Evolutionary conservation across 2,888 invertebrate species (phyloP).

Genomic region (Tetramorium bicarinatum): DNA sequence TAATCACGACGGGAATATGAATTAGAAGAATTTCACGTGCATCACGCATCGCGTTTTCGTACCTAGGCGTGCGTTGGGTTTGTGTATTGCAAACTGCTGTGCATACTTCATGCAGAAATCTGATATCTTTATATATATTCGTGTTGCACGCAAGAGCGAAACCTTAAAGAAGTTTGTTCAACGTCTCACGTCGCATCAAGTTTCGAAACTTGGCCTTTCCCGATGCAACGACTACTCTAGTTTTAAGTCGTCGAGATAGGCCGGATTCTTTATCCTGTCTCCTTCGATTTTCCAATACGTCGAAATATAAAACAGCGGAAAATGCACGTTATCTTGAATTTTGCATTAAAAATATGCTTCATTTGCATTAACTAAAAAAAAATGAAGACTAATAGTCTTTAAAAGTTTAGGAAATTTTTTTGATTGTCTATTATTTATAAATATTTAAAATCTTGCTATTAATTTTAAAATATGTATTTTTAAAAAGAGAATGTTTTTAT

Average conservation of each 20-base stretch:
- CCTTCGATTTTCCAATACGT: constrained; percentile 1
- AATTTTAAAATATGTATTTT: not conserved
- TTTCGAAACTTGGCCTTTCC: constrained; percentile 25
- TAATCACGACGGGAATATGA: constrained; percentile 38
- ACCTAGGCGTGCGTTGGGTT: not conserved
- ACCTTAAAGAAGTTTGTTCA: constrained; percentile 45
- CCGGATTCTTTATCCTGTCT: constrained; percentile 21
- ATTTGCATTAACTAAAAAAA: not conserved
- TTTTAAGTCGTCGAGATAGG: constrained; percentile 7
- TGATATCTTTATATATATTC: constrained; percentile 61
- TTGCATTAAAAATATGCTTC: not conserved
- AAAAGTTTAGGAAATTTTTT: not conserved
- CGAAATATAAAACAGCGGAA: not conserved
- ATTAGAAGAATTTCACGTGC: constrained; percentile 51
- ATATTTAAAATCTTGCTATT: not conserved
- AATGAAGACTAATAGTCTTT: not conserved
- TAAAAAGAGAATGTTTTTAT: not conserved
- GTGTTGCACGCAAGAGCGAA: constrained; percentile 63
- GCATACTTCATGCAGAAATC: constrained; percentile 55
- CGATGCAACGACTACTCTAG: constrained; percentile 8
- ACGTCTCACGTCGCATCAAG: constrained; percentile 48
- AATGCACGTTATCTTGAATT: not conserved
- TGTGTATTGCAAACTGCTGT: constrained; percentile 15
- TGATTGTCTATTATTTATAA: not conserved
- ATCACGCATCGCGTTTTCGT: constrained; percentile 41